phyloP scores from a whole-genome alignment of 2,113 vertebrate genomes.

The Xyliphius kryptos region DNA sequence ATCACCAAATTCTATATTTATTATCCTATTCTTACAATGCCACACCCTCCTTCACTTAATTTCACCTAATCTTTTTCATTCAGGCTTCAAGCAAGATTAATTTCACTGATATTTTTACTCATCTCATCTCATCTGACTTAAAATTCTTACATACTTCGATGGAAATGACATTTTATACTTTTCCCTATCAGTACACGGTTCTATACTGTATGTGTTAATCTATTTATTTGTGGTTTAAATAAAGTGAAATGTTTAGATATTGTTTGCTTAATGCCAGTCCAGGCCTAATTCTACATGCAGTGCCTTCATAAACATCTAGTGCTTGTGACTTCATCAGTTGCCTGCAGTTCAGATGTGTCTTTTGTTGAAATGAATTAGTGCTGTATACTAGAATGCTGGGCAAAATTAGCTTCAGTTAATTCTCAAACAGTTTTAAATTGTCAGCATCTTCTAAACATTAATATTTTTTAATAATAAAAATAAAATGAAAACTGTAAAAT shows the following conservation, averaged over 20 bases:
- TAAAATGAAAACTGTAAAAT: no score
- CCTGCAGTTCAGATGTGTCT: no score
- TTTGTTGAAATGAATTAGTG: no score
- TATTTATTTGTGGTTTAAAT: neutral
- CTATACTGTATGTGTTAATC: neutral
- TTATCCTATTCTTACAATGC: neutral
- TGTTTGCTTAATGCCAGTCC: no score
- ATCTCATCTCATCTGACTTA: neutral
- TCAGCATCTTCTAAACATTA: no score
- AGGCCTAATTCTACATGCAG: no score
- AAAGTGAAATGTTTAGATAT: neutral
- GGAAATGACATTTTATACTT: neutral
- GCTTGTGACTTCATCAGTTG: no score
- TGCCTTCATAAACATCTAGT: no score
- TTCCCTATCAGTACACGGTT: neutral
- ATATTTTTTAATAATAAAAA: no score
- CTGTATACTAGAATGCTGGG: no score
- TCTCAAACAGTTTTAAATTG: no score
- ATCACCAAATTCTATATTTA: neutral
- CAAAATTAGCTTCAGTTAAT: no score
- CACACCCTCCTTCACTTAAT: neutral
- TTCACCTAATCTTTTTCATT: neutral
- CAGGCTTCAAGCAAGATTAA: neutral
- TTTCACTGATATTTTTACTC: neutral
- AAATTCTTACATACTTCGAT: constrained; percentile 3